A percentile compares a stretch with the other conserved stretches of the same genome.
phyloP scores from a whole-genome alignment of 2,888 invertebrate species.

The Cylindroiulus punctatus region DNA sequence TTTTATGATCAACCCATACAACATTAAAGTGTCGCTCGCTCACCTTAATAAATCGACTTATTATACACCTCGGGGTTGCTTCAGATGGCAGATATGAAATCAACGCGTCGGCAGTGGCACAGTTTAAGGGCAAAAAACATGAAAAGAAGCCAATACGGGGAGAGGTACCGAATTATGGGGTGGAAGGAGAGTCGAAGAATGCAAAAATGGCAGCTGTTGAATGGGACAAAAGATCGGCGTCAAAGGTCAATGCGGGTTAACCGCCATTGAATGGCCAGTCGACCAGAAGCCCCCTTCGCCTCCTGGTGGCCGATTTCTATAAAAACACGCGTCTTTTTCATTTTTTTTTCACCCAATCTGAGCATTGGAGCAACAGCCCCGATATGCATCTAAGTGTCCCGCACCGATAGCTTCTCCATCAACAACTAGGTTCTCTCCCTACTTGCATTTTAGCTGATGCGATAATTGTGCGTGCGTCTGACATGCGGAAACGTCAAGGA shows the following conservation, averaged over 20 bases:
- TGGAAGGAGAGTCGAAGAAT: background rate
- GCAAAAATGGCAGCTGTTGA: conserved; percentile 23
- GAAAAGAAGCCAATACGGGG: conserved; percentile 43
- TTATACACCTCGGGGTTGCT: conserved; percentile 30
- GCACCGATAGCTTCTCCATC: background rate
- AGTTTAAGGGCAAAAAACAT: background rate
- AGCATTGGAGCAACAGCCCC: background rate
- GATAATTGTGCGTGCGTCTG: conserved; percentile 39
- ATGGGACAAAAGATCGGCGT: background rate
- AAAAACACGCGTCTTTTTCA: background rate
- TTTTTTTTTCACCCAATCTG: background rate
- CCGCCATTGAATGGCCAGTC: conserved; percentile 21
- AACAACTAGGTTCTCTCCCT: background rate
- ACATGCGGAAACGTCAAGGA: conserved; percentile 39
- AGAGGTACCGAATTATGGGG: background rate
- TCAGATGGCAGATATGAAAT: conserved; percentile 35
- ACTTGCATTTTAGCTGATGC: conserved; percentile 11
- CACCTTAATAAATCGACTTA: conserved; percentile 47
- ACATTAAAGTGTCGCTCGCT: conserved; percentile 43
- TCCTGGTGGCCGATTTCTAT: background rate
- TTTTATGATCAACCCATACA: conserved; percentile 21
- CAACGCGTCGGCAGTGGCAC: conserved; percentile 14
- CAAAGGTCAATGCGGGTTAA: conserved; percentile 32
- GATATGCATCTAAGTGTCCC: conserved; percentile 1
- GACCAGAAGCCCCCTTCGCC: conserved; percentile 33